These are phyloP conservation scores for Caenorhabditis sp. DNA, from an alignment of 2,888 invertebrate species.

Conservation along the genomic window DNA sequence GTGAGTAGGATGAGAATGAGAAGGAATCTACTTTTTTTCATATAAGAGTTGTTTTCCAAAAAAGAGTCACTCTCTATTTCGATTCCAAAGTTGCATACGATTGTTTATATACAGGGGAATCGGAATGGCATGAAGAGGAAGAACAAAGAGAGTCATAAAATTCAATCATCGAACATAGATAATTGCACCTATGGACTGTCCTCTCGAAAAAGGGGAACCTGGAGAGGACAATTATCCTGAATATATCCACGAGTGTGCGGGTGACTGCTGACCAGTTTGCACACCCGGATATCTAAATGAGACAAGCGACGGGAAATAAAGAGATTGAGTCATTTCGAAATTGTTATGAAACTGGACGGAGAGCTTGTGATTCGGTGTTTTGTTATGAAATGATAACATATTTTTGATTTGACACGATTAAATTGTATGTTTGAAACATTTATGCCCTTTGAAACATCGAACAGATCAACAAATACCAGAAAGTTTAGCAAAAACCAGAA, in stretches of 20 bases:
- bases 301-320: neutral
- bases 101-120: neutral
- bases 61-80: neutral
- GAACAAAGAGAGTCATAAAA: conserved; percentile 47
- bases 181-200: conserved; percentile 43
- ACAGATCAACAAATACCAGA: too few relatives aligned
- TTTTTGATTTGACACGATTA: neutral
- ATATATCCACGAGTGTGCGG: conserved; percentile 26
- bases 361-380: neutral
- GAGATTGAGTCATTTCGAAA: conserved; percentile 20
- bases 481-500: too few relatives aligned
- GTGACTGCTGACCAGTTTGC: conserved; percentile 40
- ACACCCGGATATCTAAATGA: conserved; percentile 37
- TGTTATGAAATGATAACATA: neutral
- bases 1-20: conserved; percentile 15
- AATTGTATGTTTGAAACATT: too few relatives aligned
- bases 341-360: conserved; percentile 20
- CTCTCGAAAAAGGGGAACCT: conserved; percentile 38
- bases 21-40: conserved; percentile 3
- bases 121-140: conserved; percentile 5
- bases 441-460: too few relatives aligned
- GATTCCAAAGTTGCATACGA: conserved; percentile 23
- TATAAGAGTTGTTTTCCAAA: conserved; percentile 16
- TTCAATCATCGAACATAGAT: conserved; percentile 41
- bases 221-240: conserved; percentile 26